Base-by-base conservation (phyloP, 2,797 vertebrate genomes). In the Silurus aristotelis region DNA sequence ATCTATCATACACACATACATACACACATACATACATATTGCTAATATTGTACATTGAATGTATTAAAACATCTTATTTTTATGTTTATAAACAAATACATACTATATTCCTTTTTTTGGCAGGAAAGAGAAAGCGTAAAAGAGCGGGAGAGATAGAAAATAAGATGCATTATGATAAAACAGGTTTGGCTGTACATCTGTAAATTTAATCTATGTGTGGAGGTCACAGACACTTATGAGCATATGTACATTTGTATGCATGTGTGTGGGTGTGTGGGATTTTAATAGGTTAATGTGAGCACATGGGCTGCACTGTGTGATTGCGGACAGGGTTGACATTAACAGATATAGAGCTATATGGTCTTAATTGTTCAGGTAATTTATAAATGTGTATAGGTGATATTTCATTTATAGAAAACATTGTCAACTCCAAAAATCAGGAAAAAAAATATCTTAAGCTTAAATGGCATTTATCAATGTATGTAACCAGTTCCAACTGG, bases 181-280 rank as follows among this genome's bases (percentile, higher is more conserved):
- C 19, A 67, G 76, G 61, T 10, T 9, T 52, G 48, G 4, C 10
- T 76, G 60, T 67, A n/a, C 63, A 5, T 48, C 46, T 48, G 46
- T 48, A 48, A 27, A 27, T 27, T 27, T 27, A 38, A 3, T 46
- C 43, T 43, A 46, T 25, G 43, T 12, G 38, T 66, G 46, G 61
- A 72, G 27, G 70, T 46, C 31, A 68, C 17, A 17, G 15, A 15
- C 8, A 48, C 20, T 22, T 72, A 43, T 70, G 31, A 20, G 68
- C 38, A 22, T 12, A 43, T 43, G 8, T 38, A 5, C 27, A 68
- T 68, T 70, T 27, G 31, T 71, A 38, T 48, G 20, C 46, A 20
- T 72, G 43, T 72, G 70, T 72, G 70, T 72, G 70, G 46, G 70
- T 89, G 82, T 84, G 86, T 77, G 72, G 84, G 82, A 83, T 55